These are phyloP conservation scores for Bhutanitis thaidina DNA, from an alignment of 2,888 invertebrate genomes.

Conservation along the genomic window DNA sequence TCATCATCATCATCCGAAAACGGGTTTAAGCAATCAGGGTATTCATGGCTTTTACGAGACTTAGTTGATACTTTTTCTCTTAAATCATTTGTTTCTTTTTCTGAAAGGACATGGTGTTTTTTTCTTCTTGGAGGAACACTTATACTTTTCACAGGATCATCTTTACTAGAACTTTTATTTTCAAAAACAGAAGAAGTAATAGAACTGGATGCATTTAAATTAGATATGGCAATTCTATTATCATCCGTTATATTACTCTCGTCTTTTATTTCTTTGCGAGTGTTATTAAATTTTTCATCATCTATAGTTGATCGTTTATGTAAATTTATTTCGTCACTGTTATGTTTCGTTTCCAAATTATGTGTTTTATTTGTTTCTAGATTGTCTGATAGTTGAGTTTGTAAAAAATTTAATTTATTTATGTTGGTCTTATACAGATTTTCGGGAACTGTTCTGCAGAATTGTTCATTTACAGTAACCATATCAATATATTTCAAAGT, in stretches of 20 bases:
- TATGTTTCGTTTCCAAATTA: slow-evolving; percentile 32
- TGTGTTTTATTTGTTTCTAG: slow-evolving; percentile 35
- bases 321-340: slow-evolving; percentile 33
- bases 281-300: slow-evolving; percentile 18
- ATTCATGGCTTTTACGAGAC: slow-evolving; percentile 47
- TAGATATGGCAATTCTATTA: slow-evolving; percentile 55
- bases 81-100: slow-evolving; percentile 33
- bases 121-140: slow-evolving; percentile 70
- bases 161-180: slow-evolving; percentile 31
- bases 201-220: slow-evolving; percentile 29
- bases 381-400: slow-evolving; percentile 57
- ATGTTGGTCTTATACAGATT: slow-evolving; percentile 62
- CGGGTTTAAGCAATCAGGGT: slow-evolving; percentile 91
- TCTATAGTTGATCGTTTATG: slow-evolving; percentile 24
- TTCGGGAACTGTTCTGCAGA: slow-evolving; percentile 40
- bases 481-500: slow-evolving; percentile 17
- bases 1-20: slow-evolving; percentile 86
- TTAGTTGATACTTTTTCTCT: slow-evolving; percentile 30
- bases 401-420: slow-evolving; percentile 65
- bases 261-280: slow-evolving; percentile 25
- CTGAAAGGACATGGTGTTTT: slow-evolving; percentile 41
- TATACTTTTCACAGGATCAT: slow-evolving; percentile 49
- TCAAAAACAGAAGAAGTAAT: slow-evolving; percentile 23
- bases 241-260: slow-evolving; percentile 65
- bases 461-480: slow-evolving; percentile 38